Percentiles rank a stretch among this genome's conserved stretches.
Evolutionary conservation across 2,797 vertebrate species (phyloP).

Genomic region (Spondyliosoma cantharus): DNA sequence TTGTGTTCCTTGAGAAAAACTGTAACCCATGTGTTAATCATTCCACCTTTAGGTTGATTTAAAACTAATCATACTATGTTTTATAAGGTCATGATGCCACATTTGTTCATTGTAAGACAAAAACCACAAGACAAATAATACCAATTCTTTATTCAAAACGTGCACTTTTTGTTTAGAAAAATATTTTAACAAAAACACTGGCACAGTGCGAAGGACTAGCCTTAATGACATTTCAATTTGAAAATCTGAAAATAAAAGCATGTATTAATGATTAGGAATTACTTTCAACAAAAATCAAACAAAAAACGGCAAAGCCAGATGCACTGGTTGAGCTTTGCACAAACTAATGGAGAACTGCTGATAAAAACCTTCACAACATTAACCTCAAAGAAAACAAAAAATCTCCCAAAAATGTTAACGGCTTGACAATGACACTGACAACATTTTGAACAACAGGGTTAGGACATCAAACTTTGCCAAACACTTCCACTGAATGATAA

Average conservation of each 20-base stretch:
- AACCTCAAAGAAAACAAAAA: conserved; percentile 18
- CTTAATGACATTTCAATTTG: conserved; percentile 42
- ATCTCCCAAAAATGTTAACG: not conserved
- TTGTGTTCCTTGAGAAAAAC: not conserved
- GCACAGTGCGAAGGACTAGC: conserved; percentile 41
- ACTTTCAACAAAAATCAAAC: not conserved
- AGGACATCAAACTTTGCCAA: conserved; percentile 22
- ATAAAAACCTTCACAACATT: not conserved
- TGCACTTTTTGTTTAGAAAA: conserved; percentile 62
- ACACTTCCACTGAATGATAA: conserved; percentile 17
- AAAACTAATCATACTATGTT: not conserved
- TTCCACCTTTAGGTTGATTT: not conserved
- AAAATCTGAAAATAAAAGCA: conserved; percentile 39
- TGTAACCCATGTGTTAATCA: not conserved
- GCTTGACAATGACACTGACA: conserved; percentile 14
- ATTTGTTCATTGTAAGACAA: conserved; percentile 8
- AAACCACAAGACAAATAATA: conserved; percentile 34
- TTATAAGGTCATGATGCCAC: not conserved
- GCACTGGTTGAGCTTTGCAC: not conserved
- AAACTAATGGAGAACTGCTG: not conserved
- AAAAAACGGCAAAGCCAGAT: not conserved
- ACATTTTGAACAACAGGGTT: not conserved
- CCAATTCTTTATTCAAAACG: conserved; percentile 66
- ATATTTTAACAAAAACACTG: conserved; percentile 61
- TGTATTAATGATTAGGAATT: not conserved